Evolutionary conservation across 2,797 vertebrate species (phyloP).

Genomic region (Graptemys geographica): DNA sequence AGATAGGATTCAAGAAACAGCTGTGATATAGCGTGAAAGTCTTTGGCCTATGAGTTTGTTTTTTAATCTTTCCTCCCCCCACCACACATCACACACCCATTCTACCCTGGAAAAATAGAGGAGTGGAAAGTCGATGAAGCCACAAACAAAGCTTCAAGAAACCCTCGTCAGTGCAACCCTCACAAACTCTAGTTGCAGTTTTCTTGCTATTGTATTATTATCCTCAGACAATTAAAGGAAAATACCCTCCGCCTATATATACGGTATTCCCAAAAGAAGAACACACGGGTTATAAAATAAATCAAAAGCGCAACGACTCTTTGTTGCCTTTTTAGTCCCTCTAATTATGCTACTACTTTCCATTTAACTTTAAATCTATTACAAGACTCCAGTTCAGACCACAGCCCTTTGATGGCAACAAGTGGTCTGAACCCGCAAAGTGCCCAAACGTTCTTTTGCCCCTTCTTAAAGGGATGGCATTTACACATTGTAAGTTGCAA

Average conservation of each 20-base stretch:
- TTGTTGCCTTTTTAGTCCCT: background rate
- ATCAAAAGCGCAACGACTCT: background rate
- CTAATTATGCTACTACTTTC: no score
- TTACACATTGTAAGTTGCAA: slow-evolving; percentile 41
- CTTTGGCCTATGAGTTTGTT: slow-evolving; percentile 32
- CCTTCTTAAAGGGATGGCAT: slow-evolving; percentile 15
- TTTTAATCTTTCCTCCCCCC: background rate
- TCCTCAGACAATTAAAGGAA: slow-evolving; percentile 51
- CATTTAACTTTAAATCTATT: background rate
- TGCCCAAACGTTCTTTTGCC: rapidly evolving
- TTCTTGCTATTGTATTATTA: slow-evolving; percentile 57
- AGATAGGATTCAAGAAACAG: slow-evolving; percentile 78
- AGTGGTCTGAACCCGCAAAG: slow-evolving; percentile 68
- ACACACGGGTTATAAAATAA: slow-evolving; percentile 31
- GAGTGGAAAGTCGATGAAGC: slow-evolving; percentile 77
- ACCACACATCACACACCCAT: slow-evolving; percentile 25
- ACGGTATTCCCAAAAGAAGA: slow-evolving; percentile 49
- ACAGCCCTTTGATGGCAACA: slow-evolving; percentile 74
- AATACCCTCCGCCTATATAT: slow-evolving; percentile 4
- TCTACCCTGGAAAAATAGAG: slow-evolving; percentile 57
- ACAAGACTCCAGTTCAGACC: background rate
- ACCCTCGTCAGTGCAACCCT: slow-evolving; percentile 10
- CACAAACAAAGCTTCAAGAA: slow-evolving; percentile 62
- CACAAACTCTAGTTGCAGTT: slow-evolving; percentile 24
- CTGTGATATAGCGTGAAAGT: slow-evolving; percentile 64